A percentile compares a stretch with the other conserved stretches of the same genome.
phyloP scores from a whole-genome alignment of 2,888 invertebrate genomes.

The Ryuthela nishihirai region DNA sequence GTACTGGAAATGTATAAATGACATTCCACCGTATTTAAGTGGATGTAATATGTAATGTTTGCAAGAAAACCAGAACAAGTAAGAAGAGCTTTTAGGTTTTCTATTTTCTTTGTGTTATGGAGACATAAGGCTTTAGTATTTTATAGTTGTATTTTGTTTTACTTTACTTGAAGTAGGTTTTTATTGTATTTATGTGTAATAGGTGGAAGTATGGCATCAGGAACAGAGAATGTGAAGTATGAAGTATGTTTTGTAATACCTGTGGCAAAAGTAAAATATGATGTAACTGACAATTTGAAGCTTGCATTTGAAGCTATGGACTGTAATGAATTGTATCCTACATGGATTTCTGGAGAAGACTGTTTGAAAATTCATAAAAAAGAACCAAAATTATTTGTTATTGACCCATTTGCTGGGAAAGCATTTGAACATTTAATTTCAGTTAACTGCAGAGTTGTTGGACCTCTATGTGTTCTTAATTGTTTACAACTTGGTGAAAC shows the following conservation, averaged over 20 bases:
- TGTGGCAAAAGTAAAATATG: background rate
- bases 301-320: slow-evolving; percentile 46
- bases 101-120: too few species aligned
- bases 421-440: slow-evolving; percentile 59
- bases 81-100: too few species aligned
- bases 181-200: too few species aligned
- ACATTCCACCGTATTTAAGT: too few species aligned
- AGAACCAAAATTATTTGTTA: slow-evolving; percentile 70
- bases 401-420: slow-evolving; percentile 71
- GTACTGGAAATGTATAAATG: too few species aligned
- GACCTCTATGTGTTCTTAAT: slow-evolving; percentile 72
- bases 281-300: slow-evolving; percentile 18
- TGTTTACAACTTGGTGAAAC: slow-evolving; percentile 67
- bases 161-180: too few species aligned
- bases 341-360: slow-evolving; percentile 63
- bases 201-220: too few species aligned
- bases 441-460: slow-evolving; percentile 67
- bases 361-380: slow-evolving; percentile 58
- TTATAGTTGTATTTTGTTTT: too few species aligned
- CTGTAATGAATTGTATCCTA: slow-evolving; percentile 60
- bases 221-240: slow-evolving; percentile 10
- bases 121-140: too few species aligned
- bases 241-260: slow-evolving; percentile 30
- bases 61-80: too few species aligned
- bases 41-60: too few species aligned